These are phyloP conservation scores for Metaphire vulgaris DNA, from an alignment of 1,140 invertebrate species.

Conservation along the genomic window DNA sequence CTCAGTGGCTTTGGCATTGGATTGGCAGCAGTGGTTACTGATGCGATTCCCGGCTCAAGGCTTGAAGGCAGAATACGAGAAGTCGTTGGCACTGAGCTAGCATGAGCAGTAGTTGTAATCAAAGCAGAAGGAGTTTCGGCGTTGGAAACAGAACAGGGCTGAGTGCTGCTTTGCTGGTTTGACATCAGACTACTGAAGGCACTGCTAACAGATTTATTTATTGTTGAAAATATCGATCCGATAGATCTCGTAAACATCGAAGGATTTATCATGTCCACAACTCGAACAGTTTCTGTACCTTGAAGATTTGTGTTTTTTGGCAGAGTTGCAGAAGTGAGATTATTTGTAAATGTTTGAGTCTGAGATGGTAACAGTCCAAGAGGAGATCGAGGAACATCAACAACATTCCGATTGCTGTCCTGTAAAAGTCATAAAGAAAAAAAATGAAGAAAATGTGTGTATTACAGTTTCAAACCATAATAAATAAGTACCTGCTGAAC, in stretches of 20 bases:
- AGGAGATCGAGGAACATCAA: not conserved
- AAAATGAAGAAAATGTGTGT: too few species aligned
- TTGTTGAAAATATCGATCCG: constrained; percentile 15
- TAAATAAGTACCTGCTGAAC: too few species aligned
- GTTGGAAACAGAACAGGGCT: not conserved
- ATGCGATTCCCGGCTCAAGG: not conserved
- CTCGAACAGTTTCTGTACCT: constrained; percentile 14
- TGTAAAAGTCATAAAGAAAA: too few species aligned
- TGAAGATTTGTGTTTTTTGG: constrained; percentile 29
- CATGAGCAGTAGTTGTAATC: too few species aligned
- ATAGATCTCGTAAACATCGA: constrained; percentile 17
- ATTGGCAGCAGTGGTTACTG: not conserved
- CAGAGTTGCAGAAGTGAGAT: not conserved
- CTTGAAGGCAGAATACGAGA: not conserved
- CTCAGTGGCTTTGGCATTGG: too few species aligned
- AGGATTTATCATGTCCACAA: constrained; percentile 16
- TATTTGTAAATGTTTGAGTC: not conserved
- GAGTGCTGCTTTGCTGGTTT: constrained; percentile 29
- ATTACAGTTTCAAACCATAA: too few species aligned
- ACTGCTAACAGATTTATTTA: constrained; percentile 22
- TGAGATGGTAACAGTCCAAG: not conserved
- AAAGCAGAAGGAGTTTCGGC: too few species aligned
- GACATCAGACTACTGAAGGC: constrained; percentile 27
- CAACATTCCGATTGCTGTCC: not conserved
- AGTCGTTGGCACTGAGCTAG: not conserved